Base-by-base conservation (phyloP, 2,797 vertebrate species). In the Fundulus diaphanus region DNA sequence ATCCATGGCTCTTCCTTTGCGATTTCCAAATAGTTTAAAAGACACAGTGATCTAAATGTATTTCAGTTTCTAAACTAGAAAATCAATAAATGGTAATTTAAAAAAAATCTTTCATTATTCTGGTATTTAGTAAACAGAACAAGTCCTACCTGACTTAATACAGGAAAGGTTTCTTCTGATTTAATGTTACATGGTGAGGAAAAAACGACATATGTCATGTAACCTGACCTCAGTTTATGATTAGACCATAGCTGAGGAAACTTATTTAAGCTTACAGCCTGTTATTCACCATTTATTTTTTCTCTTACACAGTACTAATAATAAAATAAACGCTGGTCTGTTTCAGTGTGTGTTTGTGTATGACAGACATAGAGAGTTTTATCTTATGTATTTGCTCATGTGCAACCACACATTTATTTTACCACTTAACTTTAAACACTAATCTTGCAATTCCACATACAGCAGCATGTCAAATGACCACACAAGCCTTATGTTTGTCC, bases 231-330 rank as follows among this genome's bases (percentile, higher is more conserved):
- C 29, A 16, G 18, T 69, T 40, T 68, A 66, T 74, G 79, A 88
- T 85, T 61, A 46, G 15, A 77, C 82, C 72, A 65, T 37, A 63
- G 67, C 52, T n/a, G 44, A 73, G 61, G 57, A 76, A 22, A 68
- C 35, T 83, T 78, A 71, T 80, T 87, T 59, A 76, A 84, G 76
- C 78, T 88, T 65, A 76, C 8, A 3, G 78, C 79, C 72, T 70
- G 56, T 82, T 70, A 77, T 90, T 87, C 78, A 81, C 69, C 79
- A 85, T 89, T 82, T 57, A 72, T 63, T 51, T 86, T 87, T 81
- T 76, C 78, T 63, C 76, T 83, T 74, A 86, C 90, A 68, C 68
- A 92, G 78, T 90, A 87, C 88, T 88, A 73, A 91, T 87, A 67
- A 73, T 78, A n/a, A 82, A 77, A 65, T 18, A 74, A 84, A 74